Percentiles rank a stretch among this genome's conserved stretches.
phyloP scores from a whole-genome alignment of 2,797 vertebrate genomes.

The Cirrhinus molitorella region DNA sequence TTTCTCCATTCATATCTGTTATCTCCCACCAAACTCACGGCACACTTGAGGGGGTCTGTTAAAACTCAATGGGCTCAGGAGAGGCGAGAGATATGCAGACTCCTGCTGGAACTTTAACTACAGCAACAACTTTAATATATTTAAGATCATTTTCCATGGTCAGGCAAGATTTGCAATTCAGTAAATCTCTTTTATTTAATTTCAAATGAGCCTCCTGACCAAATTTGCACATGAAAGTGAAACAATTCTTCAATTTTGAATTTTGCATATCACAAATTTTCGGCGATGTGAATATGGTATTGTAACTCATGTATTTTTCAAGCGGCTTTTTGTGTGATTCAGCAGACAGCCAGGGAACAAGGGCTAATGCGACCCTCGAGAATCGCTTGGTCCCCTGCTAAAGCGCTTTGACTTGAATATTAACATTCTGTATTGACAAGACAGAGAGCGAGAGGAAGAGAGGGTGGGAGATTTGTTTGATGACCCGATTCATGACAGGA shows the following conservation, averaged over 20 bases:
- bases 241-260: not conserved
- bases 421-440: slow-evolving; percentile 39
- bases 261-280: not conserved
- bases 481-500: slow-evolving; percentile 44
- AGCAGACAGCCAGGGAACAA: not conserved
- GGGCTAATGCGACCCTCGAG: slow-evolving; percentile 5
- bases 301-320: not conserved
- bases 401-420: slow-evolving; percentile 20
- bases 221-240: not conserved
- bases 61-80: too few relatives aligned
- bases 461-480: slow-evolving; percentile 42
- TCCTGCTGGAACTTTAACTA: too few relatives aligned
- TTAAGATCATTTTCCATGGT: not conserved
- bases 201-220: not conserved
- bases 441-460: slow-evolving; percentile 2
- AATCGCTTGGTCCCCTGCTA: not conserved
- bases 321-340: not conserved
- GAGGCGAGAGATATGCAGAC: too few relatives aligned
- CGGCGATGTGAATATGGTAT: not conserved
- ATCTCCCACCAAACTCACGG: too few relatives aligned
- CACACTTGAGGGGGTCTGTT: too few relatives aligned
- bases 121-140: not conserved
- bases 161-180: not conserved
- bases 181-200: not conserved
- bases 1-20: too few relatives aligned